Conservation (phyloP, 2,113 vertebrate genomes). For the Peucedramus taeniatus region DNA sequence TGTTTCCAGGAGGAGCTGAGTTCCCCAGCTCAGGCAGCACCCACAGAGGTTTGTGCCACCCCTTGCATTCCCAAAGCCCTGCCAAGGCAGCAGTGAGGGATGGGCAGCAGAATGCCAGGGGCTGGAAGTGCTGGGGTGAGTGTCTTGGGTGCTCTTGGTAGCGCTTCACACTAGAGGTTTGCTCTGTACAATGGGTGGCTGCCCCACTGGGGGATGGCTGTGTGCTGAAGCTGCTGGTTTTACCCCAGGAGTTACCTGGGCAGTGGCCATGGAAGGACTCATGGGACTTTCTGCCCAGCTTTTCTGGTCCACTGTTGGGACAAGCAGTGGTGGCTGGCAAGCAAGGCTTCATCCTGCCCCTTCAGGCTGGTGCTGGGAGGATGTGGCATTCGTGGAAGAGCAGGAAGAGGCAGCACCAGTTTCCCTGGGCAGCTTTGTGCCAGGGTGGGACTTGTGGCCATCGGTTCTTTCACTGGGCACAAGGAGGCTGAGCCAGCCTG, state of each 20-base stretch:
- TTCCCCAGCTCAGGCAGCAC: not conserved
- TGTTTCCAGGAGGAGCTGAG: not conserved
- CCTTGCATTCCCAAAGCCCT: not conserved
- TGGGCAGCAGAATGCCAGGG: not conserved
- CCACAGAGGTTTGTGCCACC: not conserved
- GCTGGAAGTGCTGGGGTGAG: not conserved
- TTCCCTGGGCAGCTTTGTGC: not conserved
- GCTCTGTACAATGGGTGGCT: not conserved
- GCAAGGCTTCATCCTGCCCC: not conserved
- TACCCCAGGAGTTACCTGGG: not conserved
- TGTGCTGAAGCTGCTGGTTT: not conserved
- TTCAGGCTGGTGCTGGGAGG: not conserved
- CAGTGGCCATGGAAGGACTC: not conserved
- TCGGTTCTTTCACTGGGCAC: fast-evolving
- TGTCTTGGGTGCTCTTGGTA: fast-evolving
- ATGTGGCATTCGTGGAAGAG: not conserved
- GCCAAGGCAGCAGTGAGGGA: not conserved
- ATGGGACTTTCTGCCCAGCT: not conserved
- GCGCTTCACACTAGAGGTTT: not conserved
- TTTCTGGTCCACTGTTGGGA: not conserved
- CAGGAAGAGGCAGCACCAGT: not conserved
- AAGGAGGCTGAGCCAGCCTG: not conserved
- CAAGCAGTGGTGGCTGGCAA: not conserved
- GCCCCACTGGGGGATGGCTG: not conserved
- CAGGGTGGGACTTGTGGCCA: not conserved